phyloP scores from a whole-genome alignment of 1,140 invertebrate genomes.

The Drosophila eugracilis region DNA sequence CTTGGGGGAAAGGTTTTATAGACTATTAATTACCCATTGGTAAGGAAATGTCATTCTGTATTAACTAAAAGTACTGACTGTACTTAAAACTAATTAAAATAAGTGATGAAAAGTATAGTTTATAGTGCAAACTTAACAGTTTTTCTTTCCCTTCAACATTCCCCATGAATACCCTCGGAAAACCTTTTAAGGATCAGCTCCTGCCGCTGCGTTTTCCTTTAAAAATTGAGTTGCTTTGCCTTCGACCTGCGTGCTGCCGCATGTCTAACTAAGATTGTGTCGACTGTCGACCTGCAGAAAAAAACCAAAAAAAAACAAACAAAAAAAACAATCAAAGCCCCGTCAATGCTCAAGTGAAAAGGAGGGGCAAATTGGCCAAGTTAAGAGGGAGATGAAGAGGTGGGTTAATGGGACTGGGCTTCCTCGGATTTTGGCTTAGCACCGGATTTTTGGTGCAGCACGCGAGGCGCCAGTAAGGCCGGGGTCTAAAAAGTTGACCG shows the following conservation, averaged over 20 bases:
- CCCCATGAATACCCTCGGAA: neutral
- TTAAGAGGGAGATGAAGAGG: neutral
- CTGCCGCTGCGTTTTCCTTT: constrained; percentile 11
- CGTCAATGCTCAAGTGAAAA: constrained; percentile 24
- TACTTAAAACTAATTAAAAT: too few relatives aligned
- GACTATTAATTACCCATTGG: neutral
- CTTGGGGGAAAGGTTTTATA: neutral
- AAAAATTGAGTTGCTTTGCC: constrained; percentile 48
- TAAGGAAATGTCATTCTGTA: neutral
- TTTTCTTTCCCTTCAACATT: neutral
- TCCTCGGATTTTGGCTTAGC: constrained; percentile 19
- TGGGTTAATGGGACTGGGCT: constrained; percentile 20
- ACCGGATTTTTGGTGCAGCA: constrained; percentile 38
- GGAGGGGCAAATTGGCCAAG: constrained; percentile 19
- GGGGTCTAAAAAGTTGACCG: constrained; percentile 32
- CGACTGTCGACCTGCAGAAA: constrained; percentile 16
- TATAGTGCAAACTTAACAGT: neutral
- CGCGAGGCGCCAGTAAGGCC: constrained; percentile 56
- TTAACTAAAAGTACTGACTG: too few relatives aligned
- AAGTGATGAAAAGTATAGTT: too few relatives aligned
- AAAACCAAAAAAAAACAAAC: constrained; percentile 53
- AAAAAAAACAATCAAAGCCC: constrained; percentile 54
- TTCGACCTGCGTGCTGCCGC: constrained; percentile 54
- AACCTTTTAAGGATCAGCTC: constrained; percentile 13
- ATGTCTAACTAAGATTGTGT: constrained; percentile 5